Evolutionary conservation across 1,140 invertebrate species (phyloP), one percentile per base, ranked within the genome.

Genomic region (Cydia amplana): DNA sequence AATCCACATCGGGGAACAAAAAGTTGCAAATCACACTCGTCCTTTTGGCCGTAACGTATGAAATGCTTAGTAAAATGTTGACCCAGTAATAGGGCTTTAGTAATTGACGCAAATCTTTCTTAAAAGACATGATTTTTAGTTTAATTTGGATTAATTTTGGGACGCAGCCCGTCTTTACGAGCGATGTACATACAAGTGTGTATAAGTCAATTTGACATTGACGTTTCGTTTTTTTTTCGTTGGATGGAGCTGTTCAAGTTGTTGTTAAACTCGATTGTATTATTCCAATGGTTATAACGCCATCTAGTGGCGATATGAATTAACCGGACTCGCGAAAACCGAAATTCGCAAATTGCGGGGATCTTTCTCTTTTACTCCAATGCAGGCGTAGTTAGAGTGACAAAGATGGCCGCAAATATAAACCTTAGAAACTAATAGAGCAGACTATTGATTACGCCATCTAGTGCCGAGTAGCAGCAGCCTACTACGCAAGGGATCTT

Each of bases 61-160:
- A 97, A 14, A 97, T 74, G 85, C 97, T 97, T 23, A 98, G 87
- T n/a, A 98, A 67, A 82, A 98, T 95, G 88, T 98, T 98, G 14
- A 97, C 91, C 89, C 97, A 94, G 89, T 98, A 98, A 94, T 98
- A 98, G 0, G 97, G 97, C 87, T 97, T 97, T 28, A 96, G 83
- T 76, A 98, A 91, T 79, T 95, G 92, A 70, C 93, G 90, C 23
- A 98, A 84, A 89, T 98, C 96, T 76, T 95, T 94, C 87, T 96
- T 95, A 74, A 96, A 94, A 74, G 95, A 93, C 96, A 96, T 97
- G 82, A 81, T 93, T 85, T 72, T 77, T 77, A 49, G n/a, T 64
- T 74, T 76, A 55, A 18, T 18, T n/a, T 49, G 46, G 16, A 55
- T 9, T 9, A 55, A 20, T 1, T 55, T 55, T 18, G 51, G 51